Percentiles rank a stretch among this genome's conserved stretches.
These are phyloP conservation scores for Brienomyrus brachyistius DNA, from an alignment of 2,113 vertebrate genomes.

Conservation along the genomic window DNA sequence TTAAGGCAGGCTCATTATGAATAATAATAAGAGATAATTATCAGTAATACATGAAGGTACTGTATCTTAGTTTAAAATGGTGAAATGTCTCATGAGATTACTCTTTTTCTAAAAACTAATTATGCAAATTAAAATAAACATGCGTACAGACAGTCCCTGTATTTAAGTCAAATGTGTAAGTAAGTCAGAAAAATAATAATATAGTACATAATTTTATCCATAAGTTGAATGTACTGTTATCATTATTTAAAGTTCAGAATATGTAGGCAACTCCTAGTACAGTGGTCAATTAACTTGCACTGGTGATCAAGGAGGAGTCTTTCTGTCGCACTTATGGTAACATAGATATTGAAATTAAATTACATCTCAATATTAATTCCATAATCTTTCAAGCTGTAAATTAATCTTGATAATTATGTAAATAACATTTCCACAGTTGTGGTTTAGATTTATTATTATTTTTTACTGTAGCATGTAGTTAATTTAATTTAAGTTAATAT, in stretches of 20 bases:
- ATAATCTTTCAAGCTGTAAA: background rate
- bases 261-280: background rate
- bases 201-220: background rate
- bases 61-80: background rate
- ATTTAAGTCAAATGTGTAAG: background rate
- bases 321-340: background rate
- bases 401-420: background rate
- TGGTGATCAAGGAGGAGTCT: background rate
- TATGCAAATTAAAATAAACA: too few relatives aligned
- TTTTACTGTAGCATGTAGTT: background rate
- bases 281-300: background rate
- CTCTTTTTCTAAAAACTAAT: too few relatives aligned
- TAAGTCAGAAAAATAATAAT: background rate
- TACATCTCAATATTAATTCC: background rate
- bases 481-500: background rate
- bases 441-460: background rate
- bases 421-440: background rate
- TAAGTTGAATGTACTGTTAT: background rate
- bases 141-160: background rate
- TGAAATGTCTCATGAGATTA: background rate
- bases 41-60: background rate
- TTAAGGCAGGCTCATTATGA: too few relatives aligned
- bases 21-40: background rate
- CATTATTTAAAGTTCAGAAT: background rate
- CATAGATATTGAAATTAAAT: background rate